These are phyloP conservation scores for Oncorhynchus clarkii DNA, from an alignment of 2,113 vertebrate genomes.

Conservation along the genomic window DNA sequence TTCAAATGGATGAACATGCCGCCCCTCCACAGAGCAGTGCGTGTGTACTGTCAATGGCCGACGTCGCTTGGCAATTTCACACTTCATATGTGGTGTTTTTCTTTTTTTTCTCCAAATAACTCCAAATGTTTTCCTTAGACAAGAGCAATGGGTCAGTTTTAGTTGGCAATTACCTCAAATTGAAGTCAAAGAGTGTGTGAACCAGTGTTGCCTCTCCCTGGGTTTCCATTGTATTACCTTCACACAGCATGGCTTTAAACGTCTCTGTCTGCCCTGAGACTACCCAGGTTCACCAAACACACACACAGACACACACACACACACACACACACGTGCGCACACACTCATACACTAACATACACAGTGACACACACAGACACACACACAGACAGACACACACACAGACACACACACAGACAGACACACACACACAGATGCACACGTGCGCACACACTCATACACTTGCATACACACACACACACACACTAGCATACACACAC, in stretches of 20 bases:
- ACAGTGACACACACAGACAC: no score
- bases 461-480: no score
- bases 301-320: background rate
- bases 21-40: no score
- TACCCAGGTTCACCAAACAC: slow-evolving; percentile 14
- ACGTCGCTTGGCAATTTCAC: background rate
- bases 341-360: no score
- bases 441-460: no score
- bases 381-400: background rate
- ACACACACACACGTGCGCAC: no score
- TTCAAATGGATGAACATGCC: no score
- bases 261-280: background rate
- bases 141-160: slow-evolving; percentile 13
- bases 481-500: no score
- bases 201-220: background rate
- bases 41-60: background rate
- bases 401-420: no score
- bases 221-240: background rate
- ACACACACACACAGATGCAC: no score
- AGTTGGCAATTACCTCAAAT: slow-evolving; percentile 13
- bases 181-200: slow-evolving; percentile 13
- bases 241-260: slow-evolving; percentile 1
- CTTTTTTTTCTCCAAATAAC: no score
- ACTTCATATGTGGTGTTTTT: background rate
- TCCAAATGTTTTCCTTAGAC: no score